A percentile compares a stretch with the other conserved stretches of the same genome.
Conservation (phyloP, 2,113 vertebrate species). For the Ammodramus savannarum region DNA sequence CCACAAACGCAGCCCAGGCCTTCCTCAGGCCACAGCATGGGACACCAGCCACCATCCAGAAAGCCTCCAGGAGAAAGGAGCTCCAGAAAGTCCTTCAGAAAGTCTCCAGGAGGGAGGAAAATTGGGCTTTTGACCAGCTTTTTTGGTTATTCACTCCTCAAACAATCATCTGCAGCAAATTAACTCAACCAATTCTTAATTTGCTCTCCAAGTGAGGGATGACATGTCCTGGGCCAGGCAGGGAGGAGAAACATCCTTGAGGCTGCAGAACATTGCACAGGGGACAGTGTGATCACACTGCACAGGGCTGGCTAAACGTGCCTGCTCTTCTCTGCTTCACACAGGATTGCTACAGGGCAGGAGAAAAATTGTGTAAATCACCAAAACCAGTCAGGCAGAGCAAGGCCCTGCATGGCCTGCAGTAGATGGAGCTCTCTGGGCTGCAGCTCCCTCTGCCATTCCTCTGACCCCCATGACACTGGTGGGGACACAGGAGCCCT, state of each 20-base stretch:
- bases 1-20: not conserved
- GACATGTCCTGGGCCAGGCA: not conserved
- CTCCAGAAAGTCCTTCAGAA: not conserved
- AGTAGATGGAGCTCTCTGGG: not conserved
- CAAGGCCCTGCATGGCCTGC: not conserved
- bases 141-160: not conserved
- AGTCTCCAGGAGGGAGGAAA: not conserved
- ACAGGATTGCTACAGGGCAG: not conserved
- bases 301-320: not conserved
- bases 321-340: not conserved
- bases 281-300: not conserved
- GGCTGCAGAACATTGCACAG: not conserved
- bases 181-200: not conserved
- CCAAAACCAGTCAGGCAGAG: not conserved
- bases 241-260: not conserved
- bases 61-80: not conserved
- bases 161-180: slow-evolving; percentile 1
- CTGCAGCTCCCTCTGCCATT: not conserved
- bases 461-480: accelerated
- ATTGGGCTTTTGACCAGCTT: not conserved
- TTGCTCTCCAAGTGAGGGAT: not conserved
- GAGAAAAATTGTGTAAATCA: not conserved
- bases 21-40: not conserved
- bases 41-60: not conserved
- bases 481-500: not conserved